Evolutionary conservation across 2,888 invertebrate genomes (phyloP).

Genomic region (Mystacides longicornis): DNA sequence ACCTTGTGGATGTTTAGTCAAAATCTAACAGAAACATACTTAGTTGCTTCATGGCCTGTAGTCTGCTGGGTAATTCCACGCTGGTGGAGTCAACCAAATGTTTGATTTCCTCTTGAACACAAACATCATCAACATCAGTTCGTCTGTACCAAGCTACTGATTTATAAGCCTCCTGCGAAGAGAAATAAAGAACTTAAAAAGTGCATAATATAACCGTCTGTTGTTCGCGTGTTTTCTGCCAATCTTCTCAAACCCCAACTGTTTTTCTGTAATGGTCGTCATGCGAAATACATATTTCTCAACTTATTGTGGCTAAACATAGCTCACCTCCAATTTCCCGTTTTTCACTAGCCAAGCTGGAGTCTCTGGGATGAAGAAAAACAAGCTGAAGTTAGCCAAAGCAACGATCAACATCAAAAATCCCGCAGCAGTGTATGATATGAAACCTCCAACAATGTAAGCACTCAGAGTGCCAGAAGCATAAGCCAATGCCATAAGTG

Average conservation of each 20-base stretch:
- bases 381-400: slow-evolving; percentile 4
- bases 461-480: slow-evolving; percentile 12
- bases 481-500: slow-evolving; percentile 8
- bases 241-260: too few relatives aligned
- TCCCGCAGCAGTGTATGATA: slow-evolving; percentile 13
- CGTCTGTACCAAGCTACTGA: slow-evolving; percentile 10
- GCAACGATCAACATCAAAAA: slow-evolving; percentile 6
- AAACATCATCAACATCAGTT: not conserved
- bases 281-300: too few relatives aligned
- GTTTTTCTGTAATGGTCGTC: too few relatives aligned
- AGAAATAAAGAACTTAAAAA: not conserved
- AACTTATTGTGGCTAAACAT: too few relatives aligned
- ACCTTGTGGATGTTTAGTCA: not conserved
- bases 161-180: slow-evolving; percentile 2
- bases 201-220: not conserved
- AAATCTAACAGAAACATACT: not conserved
- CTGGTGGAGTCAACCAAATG: not conserved
- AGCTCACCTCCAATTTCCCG: slow-evolving; percentile 15
- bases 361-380: slow-evolving; percentile 15
- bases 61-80: not conserved
- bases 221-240: too few relatives aligned
- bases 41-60: slow-evolving; percentile 7
- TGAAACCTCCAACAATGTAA: slow-evolving; percentile 15
- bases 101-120: slow-evolving; percentile 5
- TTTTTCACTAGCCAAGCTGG: slow-evolving; percentile 14